Evolutionary conservation across 2,113 vertebrate genomes (phyloP), one percentile per base, ranked within the genome.

Genomic region (Nothobranchius furzeri): DNA sequence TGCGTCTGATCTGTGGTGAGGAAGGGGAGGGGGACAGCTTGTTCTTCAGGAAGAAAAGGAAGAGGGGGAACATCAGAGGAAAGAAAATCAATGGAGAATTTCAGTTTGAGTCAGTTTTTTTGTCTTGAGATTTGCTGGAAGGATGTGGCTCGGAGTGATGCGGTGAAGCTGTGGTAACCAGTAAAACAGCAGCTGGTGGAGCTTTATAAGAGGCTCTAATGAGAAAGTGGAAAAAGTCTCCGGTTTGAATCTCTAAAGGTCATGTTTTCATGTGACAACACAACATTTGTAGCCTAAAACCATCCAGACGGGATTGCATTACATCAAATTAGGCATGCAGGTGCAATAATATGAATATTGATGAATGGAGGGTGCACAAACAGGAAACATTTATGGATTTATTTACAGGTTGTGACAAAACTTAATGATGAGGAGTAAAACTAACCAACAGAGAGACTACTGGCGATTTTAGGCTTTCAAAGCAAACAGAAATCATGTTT

Each of bases 11-110:
- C 8, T 50, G 2, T 15, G 15, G 35, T 17, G 47, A 13, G 30
- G 1, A 37, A 50, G n/a, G 3, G 45, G 47, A 36, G 30, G 8
- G 15, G 45, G 60, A 17, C 48, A 4, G 30, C 30, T 49, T 30
- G 35, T 48, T 61, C 36, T 49, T 61, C 30, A 48, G 47, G 48
- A 49, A 25, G 15, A 49, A 48, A 49, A 61, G 15, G 14, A 30
- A 40, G 14, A 49, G 7, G 14, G 37, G 8, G 43, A 60, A 25
- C 37, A 13, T 60, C 43, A 35, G 47, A 12, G 20, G 1, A 20
- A n/a, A n/a, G n/a, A 13, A 62, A 62, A 37, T 62, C 35, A 37
- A 17, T 20, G 13, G 35, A 50, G 50, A 62, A 62, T 37, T 2
- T 50, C 46, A 47, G 24, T 25, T 46, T 59, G 17, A 14, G 17